phyloP scores from a whole-genome alignment of 92 coral and sea anemone species.

The Scolanthus callimorphus region DNA sequence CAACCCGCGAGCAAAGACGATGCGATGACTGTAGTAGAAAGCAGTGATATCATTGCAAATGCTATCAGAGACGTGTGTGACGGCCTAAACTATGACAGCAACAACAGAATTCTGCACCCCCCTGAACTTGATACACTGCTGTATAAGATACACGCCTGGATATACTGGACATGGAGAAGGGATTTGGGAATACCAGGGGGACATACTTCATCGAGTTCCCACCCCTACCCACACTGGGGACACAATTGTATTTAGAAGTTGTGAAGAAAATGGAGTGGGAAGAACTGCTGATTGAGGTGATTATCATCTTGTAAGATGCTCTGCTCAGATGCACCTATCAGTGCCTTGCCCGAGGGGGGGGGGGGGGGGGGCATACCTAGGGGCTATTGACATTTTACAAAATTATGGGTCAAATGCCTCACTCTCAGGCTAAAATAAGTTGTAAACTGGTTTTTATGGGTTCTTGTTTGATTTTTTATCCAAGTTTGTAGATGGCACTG shows the following conservation, averaged over 20 bases:
- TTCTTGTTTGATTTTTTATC: too few relatives aligned
- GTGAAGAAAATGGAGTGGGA: slow-evolving; percentile 54
- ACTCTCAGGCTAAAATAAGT: too few relatives aligned
- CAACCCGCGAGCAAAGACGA: slow-evolving; percentile 11
- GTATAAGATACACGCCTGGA: slow-evolving; percentile 64
- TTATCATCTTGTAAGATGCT: too few relatives aligned
- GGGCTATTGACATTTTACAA: too few relatives aligned
- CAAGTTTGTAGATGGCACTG: too few relatives aligned
- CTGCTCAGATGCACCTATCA: too few relatives aligned
- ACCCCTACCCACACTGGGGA: slow-evolving; percentile 47
- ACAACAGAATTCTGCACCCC: slow-evolving; percentile 8
- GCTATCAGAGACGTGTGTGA: slow-evolving; percentile 39
- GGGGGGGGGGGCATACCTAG: too few relatives aligned
- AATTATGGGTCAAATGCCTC: too few relatives aligned
- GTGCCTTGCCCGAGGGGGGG: too few relatives aligned
- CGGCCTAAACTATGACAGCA: slow-evolving; percentile 1
- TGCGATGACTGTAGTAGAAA: slow-evolving; percentile 2
- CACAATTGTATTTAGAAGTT: slow-evolving; percentile 37
- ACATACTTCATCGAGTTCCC: slow-evolving; percentile 46
- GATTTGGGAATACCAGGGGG: slow-evolving; percentile 3
- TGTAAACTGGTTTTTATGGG: too few relatives aligned
- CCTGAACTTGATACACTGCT: slow-evolving; percentile 23
- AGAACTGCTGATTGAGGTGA: slow-evolving; percentile 52
- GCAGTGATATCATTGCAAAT: slow-evolving; percentile 14
- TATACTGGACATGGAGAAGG: slow-evolving; percentile 36